A percentile compares a stretch with the other conserved stretches of the same genome.
phyloP scores from a whole-genome alignment of 2,113 vertebrate species.

The Ceyx melanurus region DNA sequence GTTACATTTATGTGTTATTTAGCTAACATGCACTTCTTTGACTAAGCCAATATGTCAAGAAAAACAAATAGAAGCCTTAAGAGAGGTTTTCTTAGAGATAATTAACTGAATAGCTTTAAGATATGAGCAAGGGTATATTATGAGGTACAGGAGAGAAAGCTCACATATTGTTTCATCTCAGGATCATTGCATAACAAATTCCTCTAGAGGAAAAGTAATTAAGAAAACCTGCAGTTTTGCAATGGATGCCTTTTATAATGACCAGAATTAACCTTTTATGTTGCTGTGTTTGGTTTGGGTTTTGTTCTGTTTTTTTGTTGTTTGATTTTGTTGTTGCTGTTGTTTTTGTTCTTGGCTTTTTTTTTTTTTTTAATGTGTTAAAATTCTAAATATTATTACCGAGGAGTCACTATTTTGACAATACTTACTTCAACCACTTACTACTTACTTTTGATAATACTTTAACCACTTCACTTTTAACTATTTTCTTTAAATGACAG shows the following conservation, averaged over 20 bases:
- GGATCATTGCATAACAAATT: not conserved
- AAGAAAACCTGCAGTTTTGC: not conserved
- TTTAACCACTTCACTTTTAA: not conserved
- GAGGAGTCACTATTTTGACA: not conserved
- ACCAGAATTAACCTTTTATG: not conserved
- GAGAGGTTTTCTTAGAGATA: not conserved
- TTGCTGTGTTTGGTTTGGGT: no score
- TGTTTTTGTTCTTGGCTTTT: not conserved
- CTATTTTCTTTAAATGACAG: not conserved
- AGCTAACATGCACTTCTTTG: not conserved
- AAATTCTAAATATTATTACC: not conserved
- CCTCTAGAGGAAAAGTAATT: not conserved
- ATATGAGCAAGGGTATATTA: not conserved
- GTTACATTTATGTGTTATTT: not conserved
- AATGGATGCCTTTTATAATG: not conserved
- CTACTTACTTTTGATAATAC: not conserved
- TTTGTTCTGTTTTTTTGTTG: not conserved
- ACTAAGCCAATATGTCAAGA: not conserved
- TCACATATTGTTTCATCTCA: not conserved
- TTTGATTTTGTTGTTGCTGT: no score
- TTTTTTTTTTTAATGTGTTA: not conserved
- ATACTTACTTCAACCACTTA: not conserved
- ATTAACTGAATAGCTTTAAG: not conserved
- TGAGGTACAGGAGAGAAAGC: not conserved
- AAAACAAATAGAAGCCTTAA: constrained; percentile 5